A percentile compares a stretch with the other conserved stretches of the same genome.
Evolutionary conservation across 2,113 vertebrate species (phyloP).

Genomic region (Myotis lucifugus): DNA sequence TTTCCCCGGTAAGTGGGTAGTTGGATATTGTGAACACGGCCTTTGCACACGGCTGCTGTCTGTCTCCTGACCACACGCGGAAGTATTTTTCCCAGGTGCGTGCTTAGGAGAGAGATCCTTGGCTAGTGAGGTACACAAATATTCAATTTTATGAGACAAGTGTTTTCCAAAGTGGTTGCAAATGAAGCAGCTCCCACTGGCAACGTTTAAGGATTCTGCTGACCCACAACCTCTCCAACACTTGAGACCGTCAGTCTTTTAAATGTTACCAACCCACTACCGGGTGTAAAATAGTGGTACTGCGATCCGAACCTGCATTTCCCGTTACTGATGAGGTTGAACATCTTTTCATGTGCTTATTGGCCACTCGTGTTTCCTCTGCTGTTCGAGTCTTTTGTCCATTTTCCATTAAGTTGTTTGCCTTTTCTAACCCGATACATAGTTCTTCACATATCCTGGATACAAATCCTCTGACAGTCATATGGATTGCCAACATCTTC

Average conservation of each 20-base stretch:
- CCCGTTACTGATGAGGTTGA: accelerated
- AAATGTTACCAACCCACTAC: background rate
- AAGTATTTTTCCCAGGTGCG: accelerated
- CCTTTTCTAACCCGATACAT: background rate
- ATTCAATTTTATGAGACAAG: background rate
- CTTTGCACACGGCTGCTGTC: accelerated
- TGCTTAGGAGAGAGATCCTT: accelerated
- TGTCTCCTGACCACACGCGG: accelerated
- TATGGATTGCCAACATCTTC: background rate
- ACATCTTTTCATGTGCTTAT: accelerated
- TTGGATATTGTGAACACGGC: background rate
- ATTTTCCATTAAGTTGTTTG: background rate
- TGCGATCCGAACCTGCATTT: background rate
- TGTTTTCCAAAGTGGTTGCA: background rate
- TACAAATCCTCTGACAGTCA: too few relatives aligned
- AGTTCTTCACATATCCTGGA: background rate
- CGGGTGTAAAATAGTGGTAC: background rate
- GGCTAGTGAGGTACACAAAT: background rate
- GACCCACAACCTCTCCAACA: too few relatives aligned
- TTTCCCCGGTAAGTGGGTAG: accelerated
- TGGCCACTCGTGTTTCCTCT: background rate
- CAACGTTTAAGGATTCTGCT: background rate
- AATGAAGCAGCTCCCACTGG: background rate
- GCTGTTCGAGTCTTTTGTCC: background rate
- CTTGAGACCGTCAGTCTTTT: too few relatives aligned